phyloP scores from a whole-genome alignment of 2,113 vertebrate species.

The Cyanoliseus patagonus region DNA sequence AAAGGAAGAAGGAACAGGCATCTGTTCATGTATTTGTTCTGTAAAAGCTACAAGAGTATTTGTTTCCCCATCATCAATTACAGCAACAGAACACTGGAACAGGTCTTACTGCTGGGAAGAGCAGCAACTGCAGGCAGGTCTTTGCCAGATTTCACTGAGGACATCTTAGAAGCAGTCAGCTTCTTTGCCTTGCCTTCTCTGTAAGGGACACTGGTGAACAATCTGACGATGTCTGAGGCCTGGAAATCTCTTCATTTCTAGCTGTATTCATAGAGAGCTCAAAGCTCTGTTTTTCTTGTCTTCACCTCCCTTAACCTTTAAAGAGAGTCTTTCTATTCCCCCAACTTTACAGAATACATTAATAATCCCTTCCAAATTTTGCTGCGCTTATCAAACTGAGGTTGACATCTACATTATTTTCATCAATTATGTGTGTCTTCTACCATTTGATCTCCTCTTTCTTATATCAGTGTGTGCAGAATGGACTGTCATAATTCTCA shows the following conservation, averaged over 20 bases:
- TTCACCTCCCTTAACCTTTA: not conserved
- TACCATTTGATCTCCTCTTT: not conserved
- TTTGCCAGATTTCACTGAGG: not conserved
- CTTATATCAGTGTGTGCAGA: not conserved
- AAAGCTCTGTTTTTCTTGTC: not conserved
- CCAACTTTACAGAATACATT: not conserved
- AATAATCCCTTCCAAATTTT: not conserved
- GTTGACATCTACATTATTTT: not conserved
- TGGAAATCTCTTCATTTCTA: not conserved
- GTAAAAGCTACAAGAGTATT: not conserved
- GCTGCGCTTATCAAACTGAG: not conserved
- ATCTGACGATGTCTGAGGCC: not conserved
- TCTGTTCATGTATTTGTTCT: not conserved
- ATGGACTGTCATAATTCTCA: not conserved
- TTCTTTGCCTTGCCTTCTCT: not conserved
- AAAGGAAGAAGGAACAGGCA: not conserved
- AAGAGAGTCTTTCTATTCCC: not conserved
- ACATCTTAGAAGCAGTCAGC: not conserved
- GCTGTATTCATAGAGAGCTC: not conserved
- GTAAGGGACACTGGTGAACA: accelerated
- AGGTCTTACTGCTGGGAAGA: not conserved
- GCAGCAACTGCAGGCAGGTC: not conserved
- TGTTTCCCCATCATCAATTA: not conserved
- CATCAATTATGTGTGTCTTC: not conserved
- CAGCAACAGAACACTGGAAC: not conserved